Evolutionary conservation across 1,140 invertebrate species (phyloP).

Genomic region (Nylanderia fulva): DNA sequence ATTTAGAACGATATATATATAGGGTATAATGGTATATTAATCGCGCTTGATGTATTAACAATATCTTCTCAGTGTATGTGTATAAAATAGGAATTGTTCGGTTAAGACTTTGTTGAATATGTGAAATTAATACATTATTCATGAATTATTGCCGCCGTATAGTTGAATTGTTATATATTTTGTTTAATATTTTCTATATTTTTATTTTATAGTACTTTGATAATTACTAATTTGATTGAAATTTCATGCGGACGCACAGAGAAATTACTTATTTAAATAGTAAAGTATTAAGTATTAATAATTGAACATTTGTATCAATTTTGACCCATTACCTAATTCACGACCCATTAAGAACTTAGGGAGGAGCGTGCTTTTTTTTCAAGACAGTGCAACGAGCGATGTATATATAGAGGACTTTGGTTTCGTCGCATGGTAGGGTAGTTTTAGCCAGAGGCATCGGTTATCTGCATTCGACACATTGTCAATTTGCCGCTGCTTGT

Average conservation of each 20-base stretch:
- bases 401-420: conserved; percentile 55
- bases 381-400: background rate
- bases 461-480: conserved; percentile 84
- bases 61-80: background rate
- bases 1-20: background rate
- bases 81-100: too few species aligned
- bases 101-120: background rate
- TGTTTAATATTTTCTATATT: background rate
- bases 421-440: conserved; percentile 72
- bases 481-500: conserved; percentile 82
- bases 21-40: background rate
- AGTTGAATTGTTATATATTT: background rate
- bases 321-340: background rate
- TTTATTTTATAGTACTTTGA: background rate
- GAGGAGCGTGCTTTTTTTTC: background rate
- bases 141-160: too few species aligned
- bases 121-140: background rate
- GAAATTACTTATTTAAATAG: background rate
- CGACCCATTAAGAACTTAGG: background rate
- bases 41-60: background rate
- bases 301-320: background rate
- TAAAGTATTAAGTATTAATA: background rate
- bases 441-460: conserved; percentile 81
- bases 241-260: background rate
- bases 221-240: background rate